Conservation (phyloP, 2,888 invertebrate genomes). For the Apotomis capreana region DNA sequence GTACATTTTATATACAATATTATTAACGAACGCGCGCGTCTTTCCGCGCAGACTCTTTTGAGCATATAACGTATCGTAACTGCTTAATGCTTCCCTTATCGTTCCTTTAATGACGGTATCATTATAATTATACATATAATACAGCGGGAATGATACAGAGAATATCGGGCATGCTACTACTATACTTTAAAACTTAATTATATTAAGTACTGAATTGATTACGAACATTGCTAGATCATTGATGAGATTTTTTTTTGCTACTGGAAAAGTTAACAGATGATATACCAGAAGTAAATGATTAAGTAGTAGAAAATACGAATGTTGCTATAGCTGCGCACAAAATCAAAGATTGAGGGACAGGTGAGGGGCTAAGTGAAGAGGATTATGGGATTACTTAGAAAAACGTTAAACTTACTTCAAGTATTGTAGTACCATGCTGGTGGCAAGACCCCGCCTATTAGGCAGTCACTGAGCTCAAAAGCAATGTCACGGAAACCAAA, state of each 20-base stretch:
- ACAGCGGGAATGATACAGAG: slow-evolving; percentile 75
- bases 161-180: slow-evolving; percentile 65
- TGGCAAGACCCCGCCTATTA: slow-evolving; percentile 64
- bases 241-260: neutral
- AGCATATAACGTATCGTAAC: slow-evolving; percentile 57
- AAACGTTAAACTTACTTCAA: slow-evolving; percentile 39
- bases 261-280: neutral
- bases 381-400: slow-evolving; percentile 8
- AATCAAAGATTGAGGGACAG: neutral
- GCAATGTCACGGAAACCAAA: slow-evolving; percentile 53
- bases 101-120: slow-evolving; percentile 65
- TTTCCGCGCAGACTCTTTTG: slow-evolving; percentile 67
- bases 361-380: neutral
- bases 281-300: neutral
- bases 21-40: slow-evolving; percentile 66
- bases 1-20: slow-evolving; percentile 81
- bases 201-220: neutral
- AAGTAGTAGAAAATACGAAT: neutral
- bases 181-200: slow-evolving; percentile 50
- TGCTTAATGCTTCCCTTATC: slow-evolving; percentile 54
- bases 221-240: slow-evolving; percentile 26
- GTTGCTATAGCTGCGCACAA: neutral
- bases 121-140: slow-evolving; percentile 70
- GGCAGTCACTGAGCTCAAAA: slow-evolving; percentile 65
- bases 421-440: slow-evolving; percentile 63